These are phyloP conservation scores for Syngnathus floridae DNA, from an alignment of 2,113 vertebrate species.

Conservation along the genomic window DNA sequence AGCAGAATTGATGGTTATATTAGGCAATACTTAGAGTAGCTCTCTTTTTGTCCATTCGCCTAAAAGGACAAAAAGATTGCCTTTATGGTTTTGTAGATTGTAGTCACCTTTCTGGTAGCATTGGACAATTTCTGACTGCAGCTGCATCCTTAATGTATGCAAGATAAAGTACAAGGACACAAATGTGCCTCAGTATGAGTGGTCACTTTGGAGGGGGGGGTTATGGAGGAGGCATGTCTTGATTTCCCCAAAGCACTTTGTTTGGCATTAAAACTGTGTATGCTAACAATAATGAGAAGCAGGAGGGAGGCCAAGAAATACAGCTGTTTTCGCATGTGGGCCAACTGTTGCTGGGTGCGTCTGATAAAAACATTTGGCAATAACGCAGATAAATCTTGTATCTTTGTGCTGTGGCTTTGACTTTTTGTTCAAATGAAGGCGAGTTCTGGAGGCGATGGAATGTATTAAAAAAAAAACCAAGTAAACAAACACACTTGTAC, in stretches of 20 bases:
- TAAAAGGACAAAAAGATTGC: background rate
- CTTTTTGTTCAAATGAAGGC: background rate
- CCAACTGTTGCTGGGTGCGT: slow-evolving; percentile 7
- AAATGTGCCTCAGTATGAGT: background rate
- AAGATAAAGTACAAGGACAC: background rate
- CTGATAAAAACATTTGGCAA: background rate
- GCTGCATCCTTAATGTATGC: background rate
- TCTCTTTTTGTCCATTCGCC: background rate
- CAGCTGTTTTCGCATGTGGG: slow-evolving; percentile 13
- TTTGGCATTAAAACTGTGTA: slow-evolving; percentile 26
- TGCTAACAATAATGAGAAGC: slow-evolving; percentile 22
- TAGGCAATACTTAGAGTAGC: background rate
- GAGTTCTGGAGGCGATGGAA: background rate
- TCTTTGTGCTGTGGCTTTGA: slow-evolving; percentile 1
- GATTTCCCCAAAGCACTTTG: slow-evolving; percentile 26
- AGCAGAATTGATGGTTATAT: background rate
- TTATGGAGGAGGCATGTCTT: slow-evolving; percentile 1
- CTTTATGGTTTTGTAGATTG: background rate
- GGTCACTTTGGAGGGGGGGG: slow-evolving; percentile 13
- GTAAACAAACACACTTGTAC: background rate
- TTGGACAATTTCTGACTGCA: background rate
- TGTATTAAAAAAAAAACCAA: background rate
- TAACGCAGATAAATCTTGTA: background rate
- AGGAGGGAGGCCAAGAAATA: slow-evolving; percentile 17
- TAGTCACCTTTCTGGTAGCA: background rate